Evolutionary conservation across 1,140 invertebrate genomes (phyloP).

Genomic region (Lasioglossum baleicum): DNA sequence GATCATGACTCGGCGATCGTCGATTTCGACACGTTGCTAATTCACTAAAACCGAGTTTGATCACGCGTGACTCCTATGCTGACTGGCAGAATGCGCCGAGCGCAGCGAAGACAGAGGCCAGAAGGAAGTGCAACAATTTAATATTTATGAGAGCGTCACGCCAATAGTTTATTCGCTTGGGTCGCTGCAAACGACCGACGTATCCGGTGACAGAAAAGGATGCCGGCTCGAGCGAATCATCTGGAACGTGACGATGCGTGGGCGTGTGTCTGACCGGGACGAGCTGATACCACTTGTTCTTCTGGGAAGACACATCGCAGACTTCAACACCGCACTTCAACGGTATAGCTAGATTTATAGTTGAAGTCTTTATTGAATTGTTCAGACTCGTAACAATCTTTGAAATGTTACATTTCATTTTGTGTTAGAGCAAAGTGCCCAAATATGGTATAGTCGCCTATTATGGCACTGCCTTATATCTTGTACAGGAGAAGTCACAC

Average conservation of each 20-base stretch:
- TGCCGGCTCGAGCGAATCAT: slow-evolving; percentile 44
- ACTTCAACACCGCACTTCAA: no score
- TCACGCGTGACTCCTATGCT: slow-evolving; percentile 23
- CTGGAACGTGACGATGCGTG: slow-evolving; percentile 21
- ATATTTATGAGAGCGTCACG: slow-evolving; percentile 44
- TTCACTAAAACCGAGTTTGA: slow-evolving; percentile 53
- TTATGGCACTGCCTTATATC: no score
- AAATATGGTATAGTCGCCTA: no score
- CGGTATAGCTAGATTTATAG: no score
- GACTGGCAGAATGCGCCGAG: neutral
- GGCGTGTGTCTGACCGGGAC: neutral
- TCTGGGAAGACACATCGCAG: neutral
- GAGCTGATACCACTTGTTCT: neutral
- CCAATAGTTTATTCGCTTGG: slow-evolving; percentile 38
- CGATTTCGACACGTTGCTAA: slow-evolving; percentile 61
- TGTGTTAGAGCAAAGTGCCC: no score
- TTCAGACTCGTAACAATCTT: no score
- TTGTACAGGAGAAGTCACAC: no score
- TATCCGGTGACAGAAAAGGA: slow-evolving; percentile 36
- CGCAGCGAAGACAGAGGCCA: slow-evolving; percentile 3
- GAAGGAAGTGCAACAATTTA: slow-evolving; percentile 34
- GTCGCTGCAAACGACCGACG: slow-evolving; percentile 29
- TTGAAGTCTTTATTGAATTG: no score
- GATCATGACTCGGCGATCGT: slow-evolving; percentile 41
- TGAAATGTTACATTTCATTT: no score